These are phyloP conservation scores for Pseudocheirus occidentalis DNA, from an alignment of 2,797 vertebrate species.

Conservation along the genomic window DNA sequence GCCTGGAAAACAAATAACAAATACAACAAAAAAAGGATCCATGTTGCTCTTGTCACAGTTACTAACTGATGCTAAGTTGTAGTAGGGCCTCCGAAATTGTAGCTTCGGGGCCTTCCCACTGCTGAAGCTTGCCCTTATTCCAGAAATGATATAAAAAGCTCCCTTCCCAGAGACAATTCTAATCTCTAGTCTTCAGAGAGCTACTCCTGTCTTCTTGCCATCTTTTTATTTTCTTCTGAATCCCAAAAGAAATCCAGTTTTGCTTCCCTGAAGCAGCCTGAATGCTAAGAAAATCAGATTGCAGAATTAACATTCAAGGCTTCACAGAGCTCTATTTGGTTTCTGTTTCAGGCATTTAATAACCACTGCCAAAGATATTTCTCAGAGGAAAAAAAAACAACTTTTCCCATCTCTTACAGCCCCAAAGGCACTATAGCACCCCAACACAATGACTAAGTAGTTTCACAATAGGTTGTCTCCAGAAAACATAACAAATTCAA, in stretches of 20 bases:
- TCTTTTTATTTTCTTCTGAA: conserved; percentile 59
- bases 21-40: conserved; percentile 28
- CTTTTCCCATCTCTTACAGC: background rate
- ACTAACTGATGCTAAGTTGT: background rate
- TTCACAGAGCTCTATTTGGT: conserved; percentile 1
- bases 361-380: background rate
- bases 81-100: conserved; percentile 25
- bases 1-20: background rate
- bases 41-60: background rate
- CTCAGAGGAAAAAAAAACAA: conserved; percentile 30
- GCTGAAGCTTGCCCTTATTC: conserved; percentile 43
- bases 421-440: background rate
- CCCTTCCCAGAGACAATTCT: background rate
- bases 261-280: conserved; percentile 6
- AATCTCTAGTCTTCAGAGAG: conserved; percentile 46
- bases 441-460: conserved; percentile 30
- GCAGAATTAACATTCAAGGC: conserved; percentile 22
- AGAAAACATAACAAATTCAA: conserved; percentile 62
- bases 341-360: conserved; percentile 20
- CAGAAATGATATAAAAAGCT: conserved; percentile 39
- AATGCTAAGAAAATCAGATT: conserved; percentile 45
- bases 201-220: background rate
- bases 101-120: conserved; percentile 43
- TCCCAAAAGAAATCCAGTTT: conserved; percentile 26
- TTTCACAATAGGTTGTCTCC: conserved; percentile 65